A percentile compares a stretch with the other conserved stretches of the same genome.
Evolutionary conservation across 2,113 vertebrate genomes (phyloP).

Genomic region (Nipponia nippon): DNA sequence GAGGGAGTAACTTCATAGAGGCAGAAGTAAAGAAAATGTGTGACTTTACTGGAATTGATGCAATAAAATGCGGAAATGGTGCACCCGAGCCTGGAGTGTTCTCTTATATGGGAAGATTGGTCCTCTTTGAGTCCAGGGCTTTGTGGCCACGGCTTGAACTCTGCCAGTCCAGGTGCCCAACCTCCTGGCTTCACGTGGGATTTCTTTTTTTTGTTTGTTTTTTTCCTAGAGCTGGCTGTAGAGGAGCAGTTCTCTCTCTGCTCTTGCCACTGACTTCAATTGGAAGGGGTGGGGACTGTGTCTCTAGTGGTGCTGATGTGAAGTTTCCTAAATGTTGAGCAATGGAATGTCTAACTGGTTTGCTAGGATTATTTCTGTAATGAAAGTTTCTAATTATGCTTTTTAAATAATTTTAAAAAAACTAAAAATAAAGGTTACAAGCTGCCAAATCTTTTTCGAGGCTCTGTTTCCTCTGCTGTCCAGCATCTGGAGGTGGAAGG

Average conservation of each 20-base stretch:
- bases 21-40: slow-evolving; percentile 33
- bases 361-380: slow-evolving; percentile 83
- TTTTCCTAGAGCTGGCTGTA: background rate
- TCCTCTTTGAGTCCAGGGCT: slow-evolving; percentile 8
- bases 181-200: background rate
- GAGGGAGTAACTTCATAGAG: slow-evolving; percentile 2
- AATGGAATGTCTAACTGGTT: slow-evolving; percentile 78
- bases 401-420: slow-evolving; percentile 79
- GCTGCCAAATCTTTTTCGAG: slow-evolving; percentile 69
- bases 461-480: slow-evolving; percentile 63
- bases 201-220: background rate
- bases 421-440: slow-evolving; percentile 85
- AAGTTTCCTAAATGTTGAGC: slow-evolving; percentile 69
- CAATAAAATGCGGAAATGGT: slow-evolving; percentile 67
- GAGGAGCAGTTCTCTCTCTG: slow-evolving; percentile 20
- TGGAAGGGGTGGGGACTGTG: slow-evolving; percentile 35
- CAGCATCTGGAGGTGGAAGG: slow-evolving; percentile 38
- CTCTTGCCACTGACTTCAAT: slow-evolving; percentile 8
- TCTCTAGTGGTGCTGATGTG: slow-evolving; percentile 72
- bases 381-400: slow-evolving; percentile 83
- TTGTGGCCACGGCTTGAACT: background rate
- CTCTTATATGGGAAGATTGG: slow-evolving; percentile 21
- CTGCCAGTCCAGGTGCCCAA: background rate
- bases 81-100: slow-evolving; percentile 46
- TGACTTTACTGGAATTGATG: slow-evolving; percentile 64